Base-by-base conservation (phyloP, 2,113 vertebrate genomes). In the Callopanchax toddi region DNA sequence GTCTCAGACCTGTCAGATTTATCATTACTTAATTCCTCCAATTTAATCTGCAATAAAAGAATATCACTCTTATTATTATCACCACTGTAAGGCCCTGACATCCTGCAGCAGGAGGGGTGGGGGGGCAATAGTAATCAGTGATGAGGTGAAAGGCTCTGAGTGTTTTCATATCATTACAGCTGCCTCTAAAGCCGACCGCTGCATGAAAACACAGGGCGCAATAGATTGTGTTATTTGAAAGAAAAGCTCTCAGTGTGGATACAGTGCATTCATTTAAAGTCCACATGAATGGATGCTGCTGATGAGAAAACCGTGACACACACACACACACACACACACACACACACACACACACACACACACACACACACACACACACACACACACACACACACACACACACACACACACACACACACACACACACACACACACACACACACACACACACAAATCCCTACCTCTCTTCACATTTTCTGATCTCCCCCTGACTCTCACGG, bases 71-170 rank as follows among this genome's bases (percentile, higher is more conserved):
- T 77, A 51, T 68, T 32, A 53, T 67, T 45, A 44, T 62, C 37
- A 13, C n/a, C n/a, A 62, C 70, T 52, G 32, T 69, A 78, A 69
- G 71, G 54, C 74, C 53, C n/a, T n/a, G n/a, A 49, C 1, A 10
- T 13, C 34, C 49, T 54, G 43, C 59, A 11, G 46, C 22, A 34
- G 46, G 20, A 25, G 53, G 32, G 18, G 18, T 11, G 54, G 16
- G 22, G 39, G 22, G 55, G 65, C 55, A 63, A 22, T 52, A 52
- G 61, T 15, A 57, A 63, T 51, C 60, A 21, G 49, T 51, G 58
- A 67, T 26, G 32, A 65, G 59, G 60, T 23, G 71, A 77, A 77
- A 52, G 37, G 37, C 73, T 77, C 65, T 42, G 12, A 62, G 67
- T 72, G 51, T 75, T 80, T 73, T 65, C 36, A 46, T 36, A 57